Percentiles rank a stretch among this genome's conserved stretches.
Conservation (phyloP, 92 coral and sea anemone genomes). For the Actinernus sp. region DNA sequence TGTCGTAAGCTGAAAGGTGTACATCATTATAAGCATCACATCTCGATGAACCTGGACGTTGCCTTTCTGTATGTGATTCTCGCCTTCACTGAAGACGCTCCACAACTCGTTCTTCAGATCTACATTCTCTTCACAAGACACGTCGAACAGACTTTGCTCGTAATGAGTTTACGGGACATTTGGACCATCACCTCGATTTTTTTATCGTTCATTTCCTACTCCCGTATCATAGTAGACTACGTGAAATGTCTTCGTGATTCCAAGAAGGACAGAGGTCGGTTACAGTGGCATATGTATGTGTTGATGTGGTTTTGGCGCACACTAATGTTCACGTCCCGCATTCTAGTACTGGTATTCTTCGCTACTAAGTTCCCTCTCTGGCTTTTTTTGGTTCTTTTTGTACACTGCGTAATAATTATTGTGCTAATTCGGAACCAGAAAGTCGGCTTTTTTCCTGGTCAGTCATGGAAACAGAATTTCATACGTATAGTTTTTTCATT, state of each 20-base stretch:
- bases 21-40: constrained; percentile 49
- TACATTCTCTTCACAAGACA: constrained; percentile 69
- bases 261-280: constrained; percentile 72
- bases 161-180: constrained; percentile 61
- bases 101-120: constrained; percentile 80
- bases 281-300: constrained; percentile 79
- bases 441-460: constrained; percentile 73
- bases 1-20: constrained; percentile 34
- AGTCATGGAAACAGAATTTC: constrained; percentile 58
- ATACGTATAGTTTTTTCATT: constrained; percentile 65
- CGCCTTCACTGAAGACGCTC: constrained; percentile 90
- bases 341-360: constrained; percentile 80
- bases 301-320: constrained; percentile 88
- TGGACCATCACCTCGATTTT: constrained; percentile 77
- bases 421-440: constrained; percentile 52
- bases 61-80: constrained; percentile 81
- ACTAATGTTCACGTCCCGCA: constrained; percentile 75
- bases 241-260: constrained; percentile 73
- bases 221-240: constrained; percentile 80
- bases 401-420: constrained; percentile 57
- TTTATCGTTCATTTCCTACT: constrained; percentile 83
- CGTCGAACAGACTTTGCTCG: constrained; percentile 17
- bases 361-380: constrained; percentile 74
- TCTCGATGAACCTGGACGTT: constrained; percentile 75
- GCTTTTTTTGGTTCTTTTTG: constrained; percentile 59